Conservation (phyloP, 1,140 invertebrate species). For the Ceratosolen fusciceps region DNA sequence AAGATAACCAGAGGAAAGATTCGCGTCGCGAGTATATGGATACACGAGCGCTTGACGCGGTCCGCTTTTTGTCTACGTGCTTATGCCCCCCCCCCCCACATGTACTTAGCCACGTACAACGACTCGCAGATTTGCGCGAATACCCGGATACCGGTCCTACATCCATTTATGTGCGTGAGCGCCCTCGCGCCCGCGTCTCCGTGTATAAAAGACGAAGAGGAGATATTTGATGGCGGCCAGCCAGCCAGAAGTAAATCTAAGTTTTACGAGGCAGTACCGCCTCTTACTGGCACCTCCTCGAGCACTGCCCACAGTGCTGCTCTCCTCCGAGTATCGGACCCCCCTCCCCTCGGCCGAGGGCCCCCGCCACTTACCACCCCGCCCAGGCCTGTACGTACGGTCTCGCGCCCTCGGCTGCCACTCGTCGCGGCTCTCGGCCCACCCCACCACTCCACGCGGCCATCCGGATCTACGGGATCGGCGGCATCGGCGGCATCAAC, state of each 20-base stretch:
- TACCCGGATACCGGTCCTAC: neutral
- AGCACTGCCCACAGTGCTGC: constrained; percentile 65
- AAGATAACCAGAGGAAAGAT: constrained; percentile 37
- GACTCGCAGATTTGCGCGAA: neutral
- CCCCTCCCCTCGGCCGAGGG: neutral
- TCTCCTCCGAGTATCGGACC: constrained; percentile 38
- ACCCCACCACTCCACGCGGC: no score
- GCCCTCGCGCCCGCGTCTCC: neutral
- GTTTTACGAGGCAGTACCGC: constrained; percentile 73
- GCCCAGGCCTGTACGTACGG: no score
- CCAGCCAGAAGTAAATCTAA: constrained; percentile 71
- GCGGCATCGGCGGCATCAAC: no score
- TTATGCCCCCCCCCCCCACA: no score
- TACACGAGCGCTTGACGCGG: neutral
- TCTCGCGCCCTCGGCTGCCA: constrained; percentile 5
- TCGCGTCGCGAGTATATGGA: constrained; percentile 5
- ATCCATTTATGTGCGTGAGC: neutral
- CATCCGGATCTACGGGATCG: neutral
- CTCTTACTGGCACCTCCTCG: constrained; percentile 73
- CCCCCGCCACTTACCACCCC: neutral
- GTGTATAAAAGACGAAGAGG: constrained; percentile 55
- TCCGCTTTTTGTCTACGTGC: no score
- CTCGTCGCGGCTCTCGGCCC: neutral
- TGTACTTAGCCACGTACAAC: neutral
- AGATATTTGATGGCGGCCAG: constrained; percentile 71